Percentiles rank a stretch among this genome's conserved stretches.
These are phyloP conservation scores for Alca torda DNA, from an alignment of 2,797 vertebrate genomes.

Conservation along the genomic window DNA sequence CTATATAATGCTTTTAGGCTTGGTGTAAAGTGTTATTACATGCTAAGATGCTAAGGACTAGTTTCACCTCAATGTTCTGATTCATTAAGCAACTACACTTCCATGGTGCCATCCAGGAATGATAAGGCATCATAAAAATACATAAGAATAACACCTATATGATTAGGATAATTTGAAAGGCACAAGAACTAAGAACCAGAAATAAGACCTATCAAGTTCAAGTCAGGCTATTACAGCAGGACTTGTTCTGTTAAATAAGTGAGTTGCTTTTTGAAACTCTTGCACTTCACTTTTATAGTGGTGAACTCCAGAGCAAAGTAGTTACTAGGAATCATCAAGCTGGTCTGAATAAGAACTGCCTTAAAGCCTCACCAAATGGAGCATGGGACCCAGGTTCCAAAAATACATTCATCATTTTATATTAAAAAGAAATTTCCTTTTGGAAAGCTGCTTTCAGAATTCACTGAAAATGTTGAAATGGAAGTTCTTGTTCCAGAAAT, in stretches of 20 bases:
- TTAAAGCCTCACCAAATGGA: not conserved
- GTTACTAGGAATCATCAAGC: not conserved
- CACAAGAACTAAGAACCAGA: slow-evolving; percentile 1
- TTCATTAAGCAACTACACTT: not conserved
- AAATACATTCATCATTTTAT: not conserved
- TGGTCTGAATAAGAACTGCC: not conserved
- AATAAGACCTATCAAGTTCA: not conserved
- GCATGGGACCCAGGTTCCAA: not conserved
- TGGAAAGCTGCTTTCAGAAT: not conserved
- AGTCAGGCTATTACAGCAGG: not conserved
- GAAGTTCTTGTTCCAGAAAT: not conserved
- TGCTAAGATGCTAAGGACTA: not conserved
- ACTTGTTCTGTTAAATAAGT: not conserved
- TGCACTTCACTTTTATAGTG: not conserved
- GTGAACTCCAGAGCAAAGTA: not conserved
- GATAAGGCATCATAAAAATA: not conserved
- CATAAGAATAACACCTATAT: not conserved
- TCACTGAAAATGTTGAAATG: not conserved
- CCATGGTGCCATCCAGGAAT: not conserved
- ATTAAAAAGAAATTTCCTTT: not conserved
- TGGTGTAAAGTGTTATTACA: not conserved
- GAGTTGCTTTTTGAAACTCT: not conserved
- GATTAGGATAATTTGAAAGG: not conserved
- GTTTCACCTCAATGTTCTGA: slow-evolving; percentile 31
- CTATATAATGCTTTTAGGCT: not conserved